These are phyloP conservation scores for Nerophis lumbriciformis DNA, from an alignment of 2,113 vertebrate genomes.

Conservation along the genomic window DNA sequence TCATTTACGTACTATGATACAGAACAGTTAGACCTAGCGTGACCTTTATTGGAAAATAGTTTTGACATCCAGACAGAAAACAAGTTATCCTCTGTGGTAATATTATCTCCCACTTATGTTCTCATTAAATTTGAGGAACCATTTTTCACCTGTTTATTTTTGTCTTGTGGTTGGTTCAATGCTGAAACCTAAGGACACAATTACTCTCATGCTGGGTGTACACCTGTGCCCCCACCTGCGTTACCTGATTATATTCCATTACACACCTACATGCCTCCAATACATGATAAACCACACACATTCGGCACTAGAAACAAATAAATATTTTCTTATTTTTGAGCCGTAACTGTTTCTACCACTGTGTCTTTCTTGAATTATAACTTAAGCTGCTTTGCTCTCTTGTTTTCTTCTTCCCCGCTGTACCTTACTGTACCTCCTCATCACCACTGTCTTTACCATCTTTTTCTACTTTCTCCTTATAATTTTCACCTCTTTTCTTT, in stretches of 20 bases:
- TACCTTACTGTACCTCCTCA: not conserved
- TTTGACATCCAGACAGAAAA: slow-evolving; percentile 17
- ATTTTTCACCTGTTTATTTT: slow-evolving; percentile 18
- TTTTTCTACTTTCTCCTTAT: slow-evolving; percentile 2
- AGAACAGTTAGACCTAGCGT: not conserved
- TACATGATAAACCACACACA: slow-evolving; percentile 8
- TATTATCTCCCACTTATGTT: slow-evolving; percentile 16
- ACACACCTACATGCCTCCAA: too few relatives aligned
- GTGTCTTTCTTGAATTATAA: slow-evolving; percentile 23
- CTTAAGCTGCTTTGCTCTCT: slow-evolving; percentile 16
- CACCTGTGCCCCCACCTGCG: slow-evolving; percentile 37
- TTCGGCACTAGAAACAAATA: slow-evolving; percentile 15
- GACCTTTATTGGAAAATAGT: not conserved
- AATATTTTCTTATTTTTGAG: too few relatives aligned
- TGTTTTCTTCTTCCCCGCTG: not conserved
- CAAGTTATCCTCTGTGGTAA: slow-evolving; percentile 21
- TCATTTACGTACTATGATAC: not conserved
- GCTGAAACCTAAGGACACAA: slow-evolving; percentile 43
- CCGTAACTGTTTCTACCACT: not conserved
- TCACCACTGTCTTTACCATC: slow-evolving; percentile 4
- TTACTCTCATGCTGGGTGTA: slow-evolving; percentile 48
- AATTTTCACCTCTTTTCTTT: not conserved
- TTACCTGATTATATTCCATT: not conserved
- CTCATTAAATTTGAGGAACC: slow-evolving; percentile 25
- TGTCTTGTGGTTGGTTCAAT: slow-evolving; percentile 9